Percentiles rank a stretch among this genome's conserved stretches.
These are phyloP conservation scores for Plutomurus gul DNA, from an alignment of 1,140 invertebrate species.

Conservation along the genomic window DNA sequence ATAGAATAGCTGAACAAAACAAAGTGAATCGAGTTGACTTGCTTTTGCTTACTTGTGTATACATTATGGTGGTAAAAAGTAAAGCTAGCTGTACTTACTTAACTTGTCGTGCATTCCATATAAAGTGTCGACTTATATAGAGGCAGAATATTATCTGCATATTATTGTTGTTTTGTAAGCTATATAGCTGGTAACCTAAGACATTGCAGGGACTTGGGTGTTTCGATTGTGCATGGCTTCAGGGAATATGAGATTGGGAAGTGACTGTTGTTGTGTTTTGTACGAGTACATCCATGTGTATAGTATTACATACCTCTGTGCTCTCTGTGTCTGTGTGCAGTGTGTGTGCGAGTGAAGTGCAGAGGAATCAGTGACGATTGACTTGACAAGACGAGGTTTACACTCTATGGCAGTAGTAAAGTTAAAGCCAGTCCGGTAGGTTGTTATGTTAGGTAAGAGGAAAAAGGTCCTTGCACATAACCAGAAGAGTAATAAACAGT, in stretches of 20 bases:
- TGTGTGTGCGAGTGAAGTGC: not conserved
- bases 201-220: not conserved
- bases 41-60: too few relatives aligned
- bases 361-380: too few relatives aligned
- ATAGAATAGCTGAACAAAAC: not conserved
- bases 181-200: not conserved
- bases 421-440: not conserved
- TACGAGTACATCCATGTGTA: not conserved
- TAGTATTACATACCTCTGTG: not conserved
- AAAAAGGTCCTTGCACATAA: not conserved
- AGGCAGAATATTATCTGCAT: not conserved
- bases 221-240: not conserved
- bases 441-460: not conserved
- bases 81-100: constrained; percentile 12
- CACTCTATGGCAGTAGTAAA: not conserved
- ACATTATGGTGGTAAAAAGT: too few relatives aligned
- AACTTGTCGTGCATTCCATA: constrained; percentile 18
- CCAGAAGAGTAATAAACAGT: not conserved
- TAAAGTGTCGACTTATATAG: constrained; percentile 13
- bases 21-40: not conserved
- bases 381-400: not conserved
- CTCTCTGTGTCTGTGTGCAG: not conserved
- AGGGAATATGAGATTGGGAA: constrained; percentile 11
- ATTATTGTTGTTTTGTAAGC: not conserved
- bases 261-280: not conserved